phyloP scores from a whole-genome alignment of 2,888 invertebrate species.

The Ochropleura plecta region DNA sequence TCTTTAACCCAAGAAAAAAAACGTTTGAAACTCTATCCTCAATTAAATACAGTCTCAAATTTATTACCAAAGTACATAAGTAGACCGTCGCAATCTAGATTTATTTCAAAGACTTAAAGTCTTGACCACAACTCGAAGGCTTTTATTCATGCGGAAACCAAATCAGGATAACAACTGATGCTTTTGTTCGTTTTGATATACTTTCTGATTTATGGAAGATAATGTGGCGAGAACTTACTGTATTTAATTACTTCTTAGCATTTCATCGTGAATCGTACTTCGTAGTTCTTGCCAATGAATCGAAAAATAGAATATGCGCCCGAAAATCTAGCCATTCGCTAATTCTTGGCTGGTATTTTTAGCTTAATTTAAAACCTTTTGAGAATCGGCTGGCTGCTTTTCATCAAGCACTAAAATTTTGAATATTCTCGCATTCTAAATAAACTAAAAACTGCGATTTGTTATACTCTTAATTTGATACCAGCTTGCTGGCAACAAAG shows the following conservation, averaged over 20 bases:
- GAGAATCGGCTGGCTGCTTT: background rate
- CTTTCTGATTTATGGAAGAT: slow-evolving; percentile 8
- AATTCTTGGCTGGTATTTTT: background rate
- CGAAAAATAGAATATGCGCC: background rate
- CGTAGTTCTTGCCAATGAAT: background rate
- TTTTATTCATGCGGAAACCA: slow-evolving; percentile 51
- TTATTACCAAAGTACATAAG: slow-evolving; percentile 12
- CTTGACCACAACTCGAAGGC: slow-evolving; percentile 26
- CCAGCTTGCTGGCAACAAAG: background rate
- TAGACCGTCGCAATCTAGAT: slow-evolving; percentile 9
- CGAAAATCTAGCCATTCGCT: background rate
- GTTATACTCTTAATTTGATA: background rate
- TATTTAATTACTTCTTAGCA: too few species aligned
- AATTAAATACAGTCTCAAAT: slow-evolving; percentile 1
- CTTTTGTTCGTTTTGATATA: slow-evolving; percentile 35
- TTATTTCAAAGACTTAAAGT: slow-evolving; percentile 47
- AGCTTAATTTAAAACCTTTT: too few species aligned
- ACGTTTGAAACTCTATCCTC: background rate
- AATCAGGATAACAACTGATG: slow-evolving; percentile 28
- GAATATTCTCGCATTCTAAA: background rate
- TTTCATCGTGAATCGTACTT: background rate
- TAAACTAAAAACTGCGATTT: background rate
- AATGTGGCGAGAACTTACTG: slow-evolving; percentile 25
- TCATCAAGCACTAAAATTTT: background rate
- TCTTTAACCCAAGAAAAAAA: background rate